These are phyloP conservation scores for Oscheius sp. DNA, from an alignment of 1,140 invertebrate genomes.

Conservation along the genomic window DNA sequence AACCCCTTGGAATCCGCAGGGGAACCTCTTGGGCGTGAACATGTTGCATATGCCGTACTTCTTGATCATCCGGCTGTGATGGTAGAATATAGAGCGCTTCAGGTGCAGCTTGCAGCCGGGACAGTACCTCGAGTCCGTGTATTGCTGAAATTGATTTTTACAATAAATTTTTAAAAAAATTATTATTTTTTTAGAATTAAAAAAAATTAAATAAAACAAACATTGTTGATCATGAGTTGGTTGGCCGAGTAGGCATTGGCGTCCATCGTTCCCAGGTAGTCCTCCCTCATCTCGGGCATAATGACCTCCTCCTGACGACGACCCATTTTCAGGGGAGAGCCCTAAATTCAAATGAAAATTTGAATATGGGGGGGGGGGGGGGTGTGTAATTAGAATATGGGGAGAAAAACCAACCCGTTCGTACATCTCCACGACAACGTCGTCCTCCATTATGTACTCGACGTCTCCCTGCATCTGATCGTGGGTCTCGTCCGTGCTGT, in stretches of 20 bases:
- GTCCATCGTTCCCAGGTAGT: neutral
- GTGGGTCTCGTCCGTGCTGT: neutral
- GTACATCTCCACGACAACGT: neutral
- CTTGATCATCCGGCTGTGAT: constrained; percentile 32
- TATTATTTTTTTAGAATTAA: too few relatives aligned
- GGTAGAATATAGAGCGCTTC: constrained; percentile 29
- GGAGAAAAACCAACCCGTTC: neutral
- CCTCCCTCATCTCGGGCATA: neutral
- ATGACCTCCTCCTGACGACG: neutral
- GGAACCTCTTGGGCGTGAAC: constrained; percentile 30
- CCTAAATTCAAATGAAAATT: neutral
- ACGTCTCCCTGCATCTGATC: too few relatives aligned
- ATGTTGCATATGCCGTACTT: constrained; percentile 29
- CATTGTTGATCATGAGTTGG: neutral
- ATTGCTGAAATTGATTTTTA: neutral
- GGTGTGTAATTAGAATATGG: neutral
- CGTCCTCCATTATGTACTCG: constrained; percentile 1
- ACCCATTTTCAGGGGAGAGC: neutral
- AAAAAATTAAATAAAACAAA: neutral
- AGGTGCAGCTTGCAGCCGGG: constrained; percentile 22
- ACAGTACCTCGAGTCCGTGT: constrained; percentile 1
- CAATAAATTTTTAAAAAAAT: too few relatives aligned
- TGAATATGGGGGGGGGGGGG: neutral
- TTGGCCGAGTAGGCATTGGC: neutral
- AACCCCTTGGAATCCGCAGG: constrained; percentile 8